Evolutionary conservation across 1,140 invertebrate genomes (phyloP).

Genomic region (Orius insidiosus): DNA sequence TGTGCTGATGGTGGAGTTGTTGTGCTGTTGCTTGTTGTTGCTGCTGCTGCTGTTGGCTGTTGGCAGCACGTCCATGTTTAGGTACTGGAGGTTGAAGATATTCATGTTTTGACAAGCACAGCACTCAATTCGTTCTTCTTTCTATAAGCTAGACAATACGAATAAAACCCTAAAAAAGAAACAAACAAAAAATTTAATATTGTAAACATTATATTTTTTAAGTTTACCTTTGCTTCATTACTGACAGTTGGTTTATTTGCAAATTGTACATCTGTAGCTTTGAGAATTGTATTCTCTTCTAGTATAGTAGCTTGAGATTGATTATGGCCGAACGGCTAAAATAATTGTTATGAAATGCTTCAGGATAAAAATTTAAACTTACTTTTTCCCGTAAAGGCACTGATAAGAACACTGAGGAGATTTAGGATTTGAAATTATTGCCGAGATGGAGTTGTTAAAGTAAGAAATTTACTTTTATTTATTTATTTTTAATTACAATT

Average conservation of each 20-base stretch:
- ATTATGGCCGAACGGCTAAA: slow-evolving; percentile 93
- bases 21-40: slow-evolving; percentile 30
- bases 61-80: slow-evolving; percentile 56
- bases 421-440: no score
- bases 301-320: slow-evolving; percentile 98
- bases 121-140: slow-evolving; percentile 97
- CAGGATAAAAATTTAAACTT: no score
- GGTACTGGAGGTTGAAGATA: slow-evolving; percentile 88
- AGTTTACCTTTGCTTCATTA: slow-evolving; percentile 86
- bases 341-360: no score
- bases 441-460: no score
- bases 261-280: slow-evolving; percentile 98
- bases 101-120: slow-evolving; percentile 82
- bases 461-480: no score
- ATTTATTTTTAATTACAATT: no score
- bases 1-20: no score
- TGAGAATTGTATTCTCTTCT: slow-evolving; percentile 98
- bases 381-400: slow-evolving; percentile 89
- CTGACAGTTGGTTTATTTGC: slow-evolving; percentile 95
- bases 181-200: no score
- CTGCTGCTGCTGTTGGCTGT: slow-evolving; percentile 34
- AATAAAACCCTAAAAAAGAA: slow-evolving; percentile 89
- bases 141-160: slow-evolving; percentile 88
- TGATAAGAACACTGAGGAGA: slow-evolving; percentile 99
- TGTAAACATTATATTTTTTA: no score